Percentiles rank a stretch among this genome's conserved stretches.
Conservation (phyloP, 2,113 vertebrate species). For the Rattus norvegicus region DNA sequence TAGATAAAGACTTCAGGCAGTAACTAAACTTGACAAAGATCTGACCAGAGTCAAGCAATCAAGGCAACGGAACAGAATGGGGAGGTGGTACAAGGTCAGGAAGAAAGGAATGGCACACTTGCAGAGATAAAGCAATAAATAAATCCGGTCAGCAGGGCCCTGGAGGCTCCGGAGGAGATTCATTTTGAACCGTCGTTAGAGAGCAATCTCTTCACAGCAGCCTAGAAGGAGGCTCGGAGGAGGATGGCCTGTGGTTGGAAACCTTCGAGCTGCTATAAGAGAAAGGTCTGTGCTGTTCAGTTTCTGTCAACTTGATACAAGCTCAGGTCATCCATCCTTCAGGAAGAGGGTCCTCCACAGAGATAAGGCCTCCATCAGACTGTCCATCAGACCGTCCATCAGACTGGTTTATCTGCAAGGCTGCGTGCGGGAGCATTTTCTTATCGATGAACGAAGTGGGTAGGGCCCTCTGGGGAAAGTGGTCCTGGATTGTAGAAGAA, state of each 20-base stretch:
- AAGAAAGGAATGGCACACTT: neutral
- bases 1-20: neutral
- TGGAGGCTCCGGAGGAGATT: neutral
- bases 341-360: neutral
- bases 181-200: neutral
- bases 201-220: neutral
- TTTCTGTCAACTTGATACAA: neutral
- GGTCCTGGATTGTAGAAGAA: neutral
- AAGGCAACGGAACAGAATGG: neutral
- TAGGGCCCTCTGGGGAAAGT: neutral
- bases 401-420: no score
- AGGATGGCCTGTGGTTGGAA: neutral
- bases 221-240: neutral
- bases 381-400: neutral
- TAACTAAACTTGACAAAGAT: neutral
- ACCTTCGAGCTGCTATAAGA: neutral
- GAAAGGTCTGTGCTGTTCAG: neutral
- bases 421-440: neutral
- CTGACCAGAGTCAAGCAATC: neutral
- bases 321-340: neutral
- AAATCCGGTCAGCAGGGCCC: neutral
- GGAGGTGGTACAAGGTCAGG: neutral
- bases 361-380: neutral
- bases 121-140: neutral
- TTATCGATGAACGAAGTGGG: neutral